Evolutionary conservation across 2,797 vertebrate species (phyloP), one percentile per base, ranked within the genome.

Genomic region (Okamejei kenojei): DNA sequence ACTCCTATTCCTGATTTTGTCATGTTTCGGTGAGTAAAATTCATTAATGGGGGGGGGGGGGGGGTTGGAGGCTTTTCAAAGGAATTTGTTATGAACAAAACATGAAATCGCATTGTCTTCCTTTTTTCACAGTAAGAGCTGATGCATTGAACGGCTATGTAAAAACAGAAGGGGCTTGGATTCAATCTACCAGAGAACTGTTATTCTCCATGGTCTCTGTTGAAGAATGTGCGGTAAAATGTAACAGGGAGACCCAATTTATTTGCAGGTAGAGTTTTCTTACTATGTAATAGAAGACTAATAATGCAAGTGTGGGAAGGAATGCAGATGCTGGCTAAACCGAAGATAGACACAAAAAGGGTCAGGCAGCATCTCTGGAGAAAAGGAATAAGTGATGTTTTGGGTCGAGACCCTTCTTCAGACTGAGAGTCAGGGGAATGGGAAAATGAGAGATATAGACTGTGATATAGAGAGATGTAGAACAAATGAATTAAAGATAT

Each of bases 111-210:
- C 29, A 73, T 26, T 54, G 71, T 88, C 35, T 13, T 0, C 71
- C 7, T 45, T 93, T 58, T 2, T 0, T 93, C 93, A 91, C 26
- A 97, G 97, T 94, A 61, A 94, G 93, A 92, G 96, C 95, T 93
- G 93, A 88, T 29, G 9, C 94, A 88, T 93, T 96, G 93, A 96
- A 96, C 6, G 63, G 0, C 78, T 97, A 97, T 78, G 95, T 96
- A 45, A 96, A 61, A 93, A 97, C 96, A 7, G 95, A 96, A 82
- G 97, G 97, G 76, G 97, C 97, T 79, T 97, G 96, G 21, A 94
- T 97, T 76, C 29, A 94, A 0, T 94, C 95, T n/a, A 0, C 61
- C 79, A 93, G 58, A n/a, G 95, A 93, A 84, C 84, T 94, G 76
- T 17, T 54, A 29, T 95, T 96, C 3, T 91, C 0, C 13, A 78